These are phyloP conservation scores for Anadara kagoshimensis DNA, from an alignment of 1,140 invertebrate genomes.

Conservation along the genomic window DNA sequence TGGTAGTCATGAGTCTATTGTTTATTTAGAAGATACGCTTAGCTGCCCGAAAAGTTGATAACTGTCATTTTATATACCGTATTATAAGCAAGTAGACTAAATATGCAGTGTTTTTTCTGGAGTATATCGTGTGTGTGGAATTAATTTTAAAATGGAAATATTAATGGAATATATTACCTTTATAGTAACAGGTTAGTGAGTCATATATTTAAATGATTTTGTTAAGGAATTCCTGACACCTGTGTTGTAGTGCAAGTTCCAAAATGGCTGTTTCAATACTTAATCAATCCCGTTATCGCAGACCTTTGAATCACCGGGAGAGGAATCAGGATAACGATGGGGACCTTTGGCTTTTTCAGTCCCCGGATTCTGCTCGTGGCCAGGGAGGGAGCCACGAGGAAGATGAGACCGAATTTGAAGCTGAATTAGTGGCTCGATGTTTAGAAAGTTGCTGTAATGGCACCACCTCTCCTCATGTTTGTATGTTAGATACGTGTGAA, in stretches of 20 bases:
- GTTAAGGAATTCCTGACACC: too few relatives aligned
- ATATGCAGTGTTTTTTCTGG: too few relatives aligned
- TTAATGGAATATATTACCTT: too few relatives aligned
- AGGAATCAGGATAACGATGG: constrained; percentile 57
- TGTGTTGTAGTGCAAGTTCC: background rate
- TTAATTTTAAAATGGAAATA: too few relatives aligned
- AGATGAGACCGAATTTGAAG: constrained; percentile 32
- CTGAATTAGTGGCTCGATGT: constrained; percentile 43
- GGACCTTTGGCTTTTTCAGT: constrained; percentile 58
- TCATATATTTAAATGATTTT: too few relatives aligned
- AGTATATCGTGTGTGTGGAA: too few relatives aligned
- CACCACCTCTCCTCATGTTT: constrained; percentile 54
- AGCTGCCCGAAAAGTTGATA: too few relatives aligned
- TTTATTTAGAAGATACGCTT: too few relatives aligned
- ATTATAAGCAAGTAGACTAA: too few relatives aligned
- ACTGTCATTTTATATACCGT: too few relatives aligned
- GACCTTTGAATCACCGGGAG: constrained; percentile 59
- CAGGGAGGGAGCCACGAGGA: constrained; percentile 16
- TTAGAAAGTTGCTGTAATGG: constrained; percentile 32
- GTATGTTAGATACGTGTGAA: constrained; percentile 66
- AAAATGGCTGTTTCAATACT: constrained; percentile 63
- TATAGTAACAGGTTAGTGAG: too few relatives aligned
- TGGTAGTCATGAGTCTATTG: too few relatives aligned
- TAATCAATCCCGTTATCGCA: constrained; percentile 65
- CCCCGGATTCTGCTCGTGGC: constrained; percentile 30